These are phyloP conservation scores for Halocynthia roretzi DNA, from an alignment of 23 tunicate species.

Conservation along the genomic window DNA sequence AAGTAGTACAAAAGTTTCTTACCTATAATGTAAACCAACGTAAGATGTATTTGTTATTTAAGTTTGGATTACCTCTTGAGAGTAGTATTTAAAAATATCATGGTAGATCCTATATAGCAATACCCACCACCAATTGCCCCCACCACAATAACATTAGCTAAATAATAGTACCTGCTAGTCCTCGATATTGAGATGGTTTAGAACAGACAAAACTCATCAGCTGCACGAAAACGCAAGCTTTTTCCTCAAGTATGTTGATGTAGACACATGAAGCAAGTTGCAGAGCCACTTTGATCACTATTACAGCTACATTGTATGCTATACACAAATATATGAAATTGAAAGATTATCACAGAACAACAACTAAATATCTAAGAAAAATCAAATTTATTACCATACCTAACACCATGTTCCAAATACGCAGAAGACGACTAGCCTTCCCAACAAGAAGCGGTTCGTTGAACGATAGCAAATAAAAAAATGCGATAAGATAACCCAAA, in stretches of 20 bases:
- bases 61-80: no score
- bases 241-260: slow-evolving; percentile 39
- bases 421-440: slow-evolving; percentile 35
- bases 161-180: slow-evolving; percentile 21
- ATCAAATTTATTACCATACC: slow-evolving; percentile 16
- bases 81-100: no score
- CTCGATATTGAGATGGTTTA: slow-evolving; percentile 28
- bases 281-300: slow-evolving; percentile 50
- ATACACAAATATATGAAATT: background rate
- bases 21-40: no score
- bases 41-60: no score
- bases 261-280: slow-evolving; percentile 88
- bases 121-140: no score
- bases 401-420: slow-evolving; percentile 52
- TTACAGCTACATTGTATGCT: slow-evolving; percentile 69
- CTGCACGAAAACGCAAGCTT: slow-evolving; percentile 80
- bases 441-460: slow-evolving; percentile 57
- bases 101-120: no score
- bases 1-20: no score
- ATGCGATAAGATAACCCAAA: slow-evolving; percentile 83
- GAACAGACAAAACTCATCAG: slow-evolving; percentile 69
- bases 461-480: slow-evolving; percentile 63
- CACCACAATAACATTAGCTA: no score
- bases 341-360: background rate
- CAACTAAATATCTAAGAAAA: background rate